Evolutionary conservation across 2,888 invertebrate species (phyloP).

Genomic region (Leptura quadrifasciata): DNA sequence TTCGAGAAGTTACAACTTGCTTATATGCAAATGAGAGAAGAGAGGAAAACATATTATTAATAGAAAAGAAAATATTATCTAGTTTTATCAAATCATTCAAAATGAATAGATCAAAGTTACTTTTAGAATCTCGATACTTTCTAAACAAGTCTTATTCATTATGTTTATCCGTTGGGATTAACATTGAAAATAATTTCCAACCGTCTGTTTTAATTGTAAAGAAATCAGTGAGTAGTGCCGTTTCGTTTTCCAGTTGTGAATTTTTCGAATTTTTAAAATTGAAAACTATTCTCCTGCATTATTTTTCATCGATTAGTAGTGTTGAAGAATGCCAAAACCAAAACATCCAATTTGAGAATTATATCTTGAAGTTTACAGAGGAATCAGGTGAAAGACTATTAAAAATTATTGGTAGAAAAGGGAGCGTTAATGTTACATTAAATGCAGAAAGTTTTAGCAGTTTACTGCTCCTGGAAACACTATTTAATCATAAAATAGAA

Average conservation of each 20-base stretch:
- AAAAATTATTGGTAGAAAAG: slow-evolving; percentile 8
- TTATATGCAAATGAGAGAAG: not conserved
- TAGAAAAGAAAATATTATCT: not conserved
- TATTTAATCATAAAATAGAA: slow-evolving; percentile 7
- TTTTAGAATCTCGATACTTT: slow-evolving; percentile 5
- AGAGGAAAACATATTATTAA: not conserved
- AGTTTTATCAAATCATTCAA: not conserved
- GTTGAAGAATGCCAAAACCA: not conserved
- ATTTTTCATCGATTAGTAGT: slow-evolving; percentile 5
- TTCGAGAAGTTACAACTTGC: not conserved
- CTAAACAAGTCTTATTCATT: slow-evolving; percentile 2
- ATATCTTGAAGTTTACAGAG: not conserved
- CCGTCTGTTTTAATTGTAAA: slow-evolving; percentile 4
- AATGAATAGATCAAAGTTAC: slow-evolving; percentile 1
- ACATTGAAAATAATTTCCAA: not conserved
- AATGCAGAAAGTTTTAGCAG: slow-evolving; percentile 6
- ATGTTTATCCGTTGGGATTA: slow-evolving; percentile 1
- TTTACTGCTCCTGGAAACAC: not conserved
- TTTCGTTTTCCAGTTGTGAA: slow-evolving; percentile 4
- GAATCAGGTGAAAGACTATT: slow-evolving; percentile 10
- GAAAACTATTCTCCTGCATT: not conserved
- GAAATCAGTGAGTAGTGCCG: slow-evolving; percentile 7
- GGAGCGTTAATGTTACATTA: not conserved
- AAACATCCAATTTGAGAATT: not conserved
- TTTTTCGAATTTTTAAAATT: slow-evolving; percentile 14